Evolutionary conservation across 2,797 vertebrate species (phyloP).

Genomic region (Cuniculus paca): DNA sequence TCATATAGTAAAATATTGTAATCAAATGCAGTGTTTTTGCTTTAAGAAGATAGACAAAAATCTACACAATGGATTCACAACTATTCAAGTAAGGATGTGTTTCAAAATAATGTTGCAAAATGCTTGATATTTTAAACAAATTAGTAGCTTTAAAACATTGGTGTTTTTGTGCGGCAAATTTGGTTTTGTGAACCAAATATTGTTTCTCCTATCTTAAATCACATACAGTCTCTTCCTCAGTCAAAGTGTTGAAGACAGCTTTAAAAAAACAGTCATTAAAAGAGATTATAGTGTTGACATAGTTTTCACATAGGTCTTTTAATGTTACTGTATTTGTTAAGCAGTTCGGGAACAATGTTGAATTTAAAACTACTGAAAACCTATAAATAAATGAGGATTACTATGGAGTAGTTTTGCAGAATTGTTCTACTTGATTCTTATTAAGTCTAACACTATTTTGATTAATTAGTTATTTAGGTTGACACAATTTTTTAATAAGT

Average conservation of each 20-base stretch:
- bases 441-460: neutral
- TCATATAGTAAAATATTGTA: neutral
- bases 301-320: neutral
- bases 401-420: neutral
- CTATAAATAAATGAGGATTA: neutral
- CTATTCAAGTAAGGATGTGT: neutral
- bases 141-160: neutral
- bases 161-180: neutral
- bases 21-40: neutral
- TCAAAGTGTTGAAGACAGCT: neutral
- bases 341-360: neutral
- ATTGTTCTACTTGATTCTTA: neutral
- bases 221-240: neutral
- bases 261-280: neutral
- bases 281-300: neutral
- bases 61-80: neutral
- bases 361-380: slow-evolving; percentile 22
- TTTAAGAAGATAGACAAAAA: neutral
- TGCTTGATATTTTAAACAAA: neutral
- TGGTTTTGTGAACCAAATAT: neutral
- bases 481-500: neutral
- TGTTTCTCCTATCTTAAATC: neutral
- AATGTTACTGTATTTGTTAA: neutral
- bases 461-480: neutral
- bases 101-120: neutral